Conservation (phyloP, 1,140 invertebrate species). For the Heterodera schachtii region DNA sequence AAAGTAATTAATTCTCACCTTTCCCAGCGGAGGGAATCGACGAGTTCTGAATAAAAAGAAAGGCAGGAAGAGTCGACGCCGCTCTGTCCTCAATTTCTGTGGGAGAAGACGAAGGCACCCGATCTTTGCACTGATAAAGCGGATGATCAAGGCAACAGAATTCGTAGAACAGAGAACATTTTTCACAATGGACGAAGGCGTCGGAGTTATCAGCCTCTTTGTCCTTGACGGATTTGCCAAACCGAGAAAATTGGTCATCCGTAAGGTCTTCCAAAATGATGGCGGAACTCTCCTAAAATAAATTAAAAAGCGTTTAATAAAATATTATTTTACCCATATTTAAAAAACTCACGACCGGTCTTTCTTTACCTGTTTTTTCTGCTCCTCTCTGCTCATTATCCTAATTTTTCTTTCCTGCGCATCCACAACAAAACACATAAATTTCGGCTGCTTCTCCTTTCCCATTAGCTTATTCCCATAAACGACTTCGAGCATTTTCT, state of each 20-base stretch:
- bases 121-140: conserved; percentile 32
- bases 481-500: conserved; percentile 23
- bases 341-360: no score
- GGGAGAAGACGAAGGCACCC: conserved; percentile 8
- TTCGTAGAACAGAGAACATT: conserved; percentile 23
- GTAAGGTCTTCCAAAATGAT: conserved; percentile 21
- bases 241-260: conserved; percentile 16
- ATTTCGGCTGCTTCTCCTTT: conserved; percentile 11
- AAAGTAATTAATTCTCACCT: conserved; percentile 2
- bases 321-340: no score
- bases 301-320: conserved; percentile 6
- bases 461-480: neutral
- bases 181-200: conserved; percentile 31
- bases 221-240: conserved; percentile 11
- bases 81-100: conserved; percentile 30
- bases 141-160: conserved; percentile 35
- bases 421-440: conserved; percentile 39
- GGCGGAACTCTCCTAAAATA: conserved; percentile 12
- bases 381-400: conserved; percentile 28
- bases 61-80: conserved; percentile 30
- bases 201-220: conserved; percentile 25
- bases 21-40: conserved; percentile 40
- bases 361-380: conserved; percentile 20
- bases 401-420: conserved; percentile 27
- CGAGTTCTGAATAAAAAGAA: conserved; percentile 30